Percentiles rank a stretch among this genome's conserved stretches.
Evolutionary conservation across 2,888 invertebrate species (phyloP).

Genomic region (Clostera curtula): DNA sequence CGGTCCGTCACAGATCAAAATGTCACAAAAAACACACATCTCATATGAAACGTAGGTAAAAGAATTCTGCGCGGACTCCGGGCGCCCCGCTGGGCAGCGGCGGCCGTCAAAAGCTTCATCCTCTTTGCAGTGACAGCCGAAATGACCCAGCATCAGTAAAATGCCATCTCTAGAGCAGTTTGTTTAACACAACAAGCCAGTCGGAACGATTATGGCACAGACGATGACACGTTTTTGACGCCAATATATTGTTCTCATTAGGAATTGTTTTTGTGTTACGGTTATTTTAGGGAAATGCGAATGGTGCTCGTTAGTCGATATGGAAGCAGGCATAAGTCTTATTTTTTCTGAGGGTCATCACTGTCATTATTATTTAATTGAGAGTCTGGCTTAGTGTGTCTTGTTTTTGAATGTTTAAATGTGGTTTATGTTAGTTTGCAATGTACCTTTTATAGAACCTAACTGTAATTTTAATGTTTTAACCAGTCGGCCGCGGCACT

Average conservation of each 20-base stretch:
- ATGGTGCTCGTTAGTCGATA: constrained; percentile 15
- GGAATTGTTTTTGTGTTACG: constrained; percentile 24
- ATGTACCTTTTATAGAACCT: too few relatives aligned
- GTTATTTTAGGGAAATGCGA: constrained; percentile 20
- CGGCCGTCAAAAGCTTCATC: constrained; percentile 44
- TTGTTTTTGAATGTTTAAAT: too few relatives aligned
- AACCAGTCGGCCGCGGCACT: too few relatives aligned
- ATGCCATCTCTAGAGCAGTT: constrained; percentile 49
- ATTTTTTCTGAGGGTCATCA: too few relatives aligned
- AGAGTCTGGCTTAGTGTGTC: too few relatives aligned
- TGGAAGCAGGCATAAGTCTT: background rate
- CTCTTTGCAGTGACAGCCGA: constrained; percentile 64
- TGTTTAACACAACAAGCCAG: constrained; percentile 65
- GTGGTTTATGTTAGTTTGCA: too few relatives aligned
- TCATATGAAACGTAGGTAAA: constrained; percentile 43
- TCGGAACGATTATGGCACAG: constrained; percentile 36
- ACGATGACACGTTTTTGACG: constrained; percentile 56
- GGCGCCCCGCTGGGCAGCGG: constrained; percentile 62
- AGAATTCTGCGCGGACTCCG: constrained; percentile 56
- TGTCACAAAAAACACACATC: constrained; percentile 39
- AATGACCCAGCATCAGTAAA: constrained; percentile 57
- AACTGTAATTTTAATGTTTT: too few relatives aligned
- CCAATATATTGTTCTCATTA: constrained; percentile 35
- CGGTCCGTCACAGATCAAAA: constrained; percentile 14
- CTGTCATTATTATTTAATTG: too few relatives aligned